These are phyloP conservation scores for Parapsyche elsis DNA, from an alignment of 1,140 invertebrate genomes.

Conservation along the genomic window DNA sequence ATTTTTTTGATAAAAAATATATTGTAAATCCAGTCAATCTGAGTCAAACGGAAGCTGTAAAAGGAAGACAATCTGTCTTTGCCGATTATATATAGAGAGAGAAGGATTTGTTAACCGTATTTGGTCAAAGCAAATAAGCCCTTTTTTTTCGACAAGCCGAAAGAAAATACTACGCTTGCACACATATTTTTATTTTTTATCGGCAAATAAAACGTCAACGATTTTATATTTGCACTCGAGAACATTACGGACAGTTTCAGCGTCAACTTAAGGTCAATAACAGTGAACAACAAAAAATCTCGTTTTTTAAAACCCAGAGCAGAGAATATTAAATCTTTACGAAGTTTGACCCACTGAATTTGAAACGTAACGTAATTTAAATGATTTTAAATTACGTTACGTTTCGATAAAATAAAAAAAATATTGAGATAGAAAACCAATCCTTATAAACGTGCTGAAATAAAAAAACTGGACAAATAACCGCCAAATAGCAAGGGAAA, in stretches of 20 bases:
- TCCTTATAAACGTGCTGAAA: too few species aligned
- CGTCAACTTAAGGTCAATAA: background rate
- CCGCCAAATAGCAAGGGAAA: too few species aligned
- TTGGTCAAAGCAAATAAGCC: slow-evolving; percentile 36
- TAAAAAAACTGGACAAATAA: too few species aligned
- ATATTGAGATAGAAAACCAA: too few species aligned
- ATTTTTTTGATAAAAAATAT: background rate
- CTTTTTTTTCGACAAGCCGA: slow-evolving; percentile 17
- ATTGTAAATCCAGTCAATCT: slow-evolving; percentile 13
- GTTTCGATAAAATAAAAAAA: too few species aligned
- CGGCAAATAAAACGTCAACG: background rate
- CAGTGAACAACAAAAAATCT: too few species aligned
- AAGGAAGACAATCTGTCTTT: slow-evolving; percentile 33
- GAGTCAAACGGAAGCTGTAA: slow-evolving; percentile 12
- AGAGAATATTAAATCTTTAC: too few species aligned
- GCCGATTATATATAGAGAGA: too few species aligned
- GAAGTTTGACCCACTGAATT: too few species aligned
- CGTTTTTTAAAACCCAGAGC: too few species aligned
- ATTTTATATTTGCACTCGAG: background rate
- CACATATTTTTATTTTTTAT: background rate
- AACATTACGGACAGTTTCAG: background rate
- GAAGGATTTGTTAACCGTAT: slow-evolving; percentile 35
- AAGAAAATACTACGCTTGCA: background rate
- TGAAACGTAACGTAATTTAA: too few species aligned
- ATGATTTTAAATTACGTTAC: too few species aligned